Evolutionary conservation across 2,797 vertebrate genomes (phyloP), one percentile per base, ranked within the genome.

Genomic region (Falco concolor): DNA sequence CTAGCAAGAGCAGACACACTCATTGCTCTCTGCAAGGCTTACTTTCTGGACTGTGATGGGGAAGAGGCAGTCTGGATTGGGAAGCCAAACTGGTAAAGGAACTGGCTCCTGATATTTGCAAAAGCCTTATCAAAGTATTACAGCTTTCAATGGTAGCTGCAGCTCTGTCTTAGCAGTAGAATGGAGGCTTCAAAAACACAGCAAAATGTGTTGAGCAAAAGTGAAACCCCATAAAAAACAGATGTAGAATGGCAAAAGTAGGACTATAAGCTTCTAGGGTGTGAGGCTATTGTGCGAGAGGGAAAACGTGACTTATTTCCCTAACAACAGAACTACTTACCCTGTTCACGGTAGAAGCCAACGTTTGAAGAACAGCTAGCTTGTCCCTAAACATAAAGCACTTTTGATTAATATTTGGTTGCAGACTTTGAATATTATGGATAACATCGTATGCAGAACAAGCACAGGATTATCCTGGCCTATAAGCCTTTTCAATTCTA

Each of bases 361-460:
- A 97, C 4, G 98, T 98, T 84, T 99, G 98, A 94, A 99, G 98
- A 84, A 99, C 98, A 0, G 99, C 99, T 1, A 98, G 97, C 65
- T 98, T 99, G 95, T 97, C 98, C 99, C 99, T 99, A 93, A 96
- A 95, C 75, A 92, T 50, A 75, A 95, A 92, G 92, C 57, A 94
- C 30, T 40, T 69, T 60, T 54, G n/a, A 22, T 93, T 67, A 80
- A 25, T 12, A 28, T 7, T 18, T 2, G 2, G 3, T 0, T 84
- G 34, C 36, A 90, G 54, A 61, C 23, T 88, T 63, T 4, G 6
- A 86, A 52, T 28, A 27, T 16, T 59, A 32, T 3, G 2, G 5
- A 2, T 52, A 40, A 45, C 22, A 34, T 0, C 23, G 22, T 3
- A 25, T 4, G 36, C 40, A 86, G 19, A 78, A 52, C 13, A 49